Base-by-base conservation (phyloP, 2,113 vertebrate genomes). In the Cygnus buccinator region DNA sequence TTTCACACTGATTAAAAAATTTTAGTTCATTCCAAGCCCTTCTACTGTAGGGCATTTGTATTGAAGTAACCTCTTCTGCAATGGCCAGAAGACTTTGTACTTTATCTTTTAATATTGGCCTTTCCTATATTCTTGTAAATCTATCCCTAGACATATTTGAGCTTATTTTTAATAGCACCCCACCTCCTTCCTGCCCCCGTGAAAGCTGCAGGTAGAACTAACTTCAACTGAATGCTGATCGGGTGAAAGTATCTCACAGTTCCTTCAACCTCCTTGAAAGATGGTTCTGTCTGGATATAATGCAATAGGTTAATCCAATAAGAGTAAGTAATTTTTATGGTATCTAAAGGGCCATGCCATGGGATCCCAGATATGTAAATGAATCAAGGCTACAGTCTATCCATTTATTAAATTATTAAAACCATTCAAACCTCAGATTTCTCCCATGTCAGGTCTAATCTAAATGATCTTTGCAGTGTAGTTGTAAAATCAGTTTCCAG, bases 121-220 rank as follows among this genome's bases (percentile, higher is more conserved):
- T 18, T 63, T 79, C 20, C 5, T 70, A 5, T 33, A 6, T 46
- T 17, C 31, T 58, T 77, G 8, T 46, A 57, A 66, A 33, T 37
- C 18, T 80, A 13, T 77, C 13, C 8, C 33, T 50, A 39, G 22
- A 13, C 21, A 20, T 65, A 41, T 23, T 21, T 41, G 23, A 61
- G 13, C 5, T 10, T 35, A 12, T 61, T 22, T 44, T 65, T 48
- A 72, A 43, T 21, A 39, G 5, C 10, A 13, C 35, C 3, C 4
- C 12, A 3, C 3, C 10, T 3, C 4, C 41, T 50, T 39, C 4
- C 14, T 8, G 5, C 21, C 17, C 7, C 6, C 18, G 6, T 66
- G 57, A 48, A 75, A 59, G 11, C 17, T 58, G 54, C 41, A 72
- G 31, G 13, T 37, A 26, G n/a, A 18, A 79, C n/a, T 59, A 5